These are phyloP conservation scores for Zelostemma sp. DNA, from an alignment of 1,140 invertebrate species.

Conservation along the genomic window DNA sequence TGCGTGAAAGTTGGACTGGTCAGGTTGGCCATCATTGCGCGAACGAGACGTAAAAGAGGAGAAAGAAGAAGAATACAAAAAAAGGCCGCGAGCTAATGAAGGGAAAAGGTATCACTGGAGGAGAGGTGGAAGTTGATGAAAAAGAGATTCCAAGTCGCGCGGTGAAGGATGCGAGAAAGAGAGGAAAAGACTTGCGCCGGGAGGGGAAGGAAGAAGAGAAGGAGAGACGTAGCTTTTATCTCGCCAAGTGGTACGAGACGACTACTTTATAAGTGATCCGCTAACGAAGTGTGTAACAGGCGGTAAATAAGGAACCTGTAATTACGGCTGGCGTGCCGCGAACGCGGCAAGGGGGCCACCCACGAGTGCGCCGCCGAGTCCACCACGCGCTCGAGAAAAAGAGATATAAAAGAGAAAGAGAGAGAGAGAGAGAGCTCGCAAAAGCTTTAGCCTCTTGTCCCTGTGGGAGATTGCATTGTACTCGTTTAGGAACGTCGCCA, in stretches of 20 bases:
- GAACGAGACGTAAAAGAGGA: conserved; percentile 17
- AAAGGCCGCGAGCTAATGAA: conserved; percentile 31
- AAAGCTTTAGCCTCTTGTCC: conserved; percentile 10
- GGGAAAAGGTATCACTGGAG: conserved; percentile 10
- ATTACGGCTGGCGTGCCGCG: conserved; percentile 64
- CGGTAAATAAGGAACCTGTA: conserved; percentile 70
- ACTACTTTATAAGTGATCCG: conserved; percentile 67
- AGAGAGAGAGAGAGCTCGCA: conserved; percentile 17
- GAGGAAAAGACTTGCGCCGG: conserved; percentile 11
- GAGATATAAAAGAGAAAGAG: conserved; percentile 16
- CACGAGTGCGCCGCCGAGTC: conserved; percentile 52
- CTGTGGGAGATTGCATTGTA: conserved; percentile 35
- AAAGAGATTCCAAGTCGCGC: neutral
- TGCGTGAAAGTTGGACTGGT: conserved; percentile 33
- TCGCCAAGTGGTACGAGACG: conserved; percentile 50
- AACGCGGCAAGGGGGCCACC: conserved; percentile 55
- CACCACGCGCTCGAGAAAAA: conserved; percentile 10
- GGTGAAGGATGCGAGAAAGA: conserved; percentile 3
- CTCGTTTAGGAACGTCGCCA: conserved; percentile 30
- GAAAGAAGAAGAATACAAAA: conserved; percentile 12
- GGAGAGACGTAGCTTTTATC: conserved; percentile 23
- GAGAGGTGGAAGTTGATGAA: conserved; percentile 4
- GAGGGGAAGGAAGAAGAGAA: conserved; percentile 16
- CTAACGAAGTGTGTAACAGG: conserved; percentile 70
- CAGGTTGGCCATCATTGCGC: conserved; percentile 29